Conservation (phyloP, 2,113 vertebrate species). For the Amphiprion percula region DNA sequence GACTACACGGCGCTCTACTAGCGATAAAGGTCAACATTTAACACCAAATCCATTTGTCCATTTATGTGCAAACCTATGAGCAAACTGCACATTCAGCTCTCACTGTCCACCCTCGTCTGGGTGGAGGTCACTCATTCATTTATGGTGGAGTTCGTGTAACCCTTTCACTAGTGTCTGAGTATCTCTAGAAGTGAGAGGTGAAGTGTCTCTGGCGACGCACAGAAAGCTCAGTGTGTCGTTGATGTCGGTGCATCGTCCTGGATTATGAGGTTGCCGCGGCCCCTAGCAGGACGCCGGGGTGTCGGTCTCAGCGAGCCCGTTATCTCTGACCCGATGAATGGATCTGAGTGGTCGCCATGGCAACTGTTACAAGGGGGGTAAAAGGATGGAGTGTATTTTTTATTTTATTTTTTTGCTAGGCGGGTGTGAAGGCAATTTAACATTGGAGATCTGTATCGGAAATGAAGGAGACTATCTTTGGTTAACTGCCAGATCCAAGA, state of each 20-base stretch:
- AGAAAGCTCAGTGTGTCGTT: no score
- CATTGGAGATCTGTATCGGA: background rate
- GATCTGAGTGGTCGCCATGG: background rate
- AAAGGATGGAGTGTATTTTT: background rate
- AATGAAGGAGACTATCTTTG: background rate
- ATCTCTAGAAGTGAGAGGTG: background rate
- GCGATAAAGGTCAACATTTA: slow-evolving; percentile 6
- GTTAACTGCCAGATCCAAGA: no score
- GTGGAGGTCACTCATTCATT: no score
- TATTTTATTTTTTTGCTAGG: background rate
- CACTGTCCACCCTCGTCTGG: no score
- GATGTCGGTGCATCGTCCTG: no score
- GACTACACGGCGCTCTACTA: background rate
- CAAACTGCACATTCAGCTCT: background rate
- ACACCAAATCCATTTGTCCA: background rate
- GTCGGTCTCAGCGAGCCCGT: no score
- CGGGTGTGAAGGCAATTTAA: background rate
- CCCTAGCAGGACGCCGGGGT: background rate
- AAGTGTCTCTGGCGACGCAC: no score
- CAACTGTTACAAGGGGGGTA: background rate
- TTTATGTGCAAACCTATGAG: background rate
- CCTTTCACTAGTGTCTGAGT: background rate
- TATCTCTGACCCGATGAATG: no score
- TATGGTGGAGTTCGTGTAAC: no score
- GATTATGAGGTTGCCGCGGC: slow-evolving; percentile 7